phyloP scores from a whole-genome alignment of 2,797 vertebrate genomes.

The Gouania willdenowi region DNA sequence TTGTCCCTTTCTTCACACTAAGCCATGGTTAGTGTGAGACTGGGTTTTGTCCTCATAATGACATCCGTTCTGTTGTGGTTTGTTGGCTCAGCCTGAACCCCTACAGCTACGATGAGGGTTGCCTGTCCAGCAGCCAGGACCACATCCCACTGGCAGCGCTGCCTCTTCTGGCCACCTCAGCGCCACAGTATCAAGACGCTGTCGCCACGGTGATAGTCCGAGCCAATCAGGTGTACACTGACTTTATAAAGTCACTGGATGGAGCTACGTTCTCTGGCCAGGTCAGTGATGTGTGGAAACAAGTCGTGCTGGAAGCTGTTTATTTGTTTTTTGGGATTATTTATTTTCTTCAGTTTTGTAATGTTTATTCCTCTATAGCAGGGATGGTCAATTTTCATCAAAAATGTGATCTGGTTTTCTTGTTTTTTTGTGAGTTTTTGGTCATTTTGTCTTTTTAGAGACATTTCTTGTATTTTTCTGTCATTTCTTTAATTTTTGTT shows the following conservation, averaged over 20 bases:
- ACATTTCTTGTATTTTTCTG: too few relatives aligned
- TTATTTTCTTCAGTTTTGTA: too few relatives aligned
- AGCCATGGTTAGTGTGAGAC: background rate
- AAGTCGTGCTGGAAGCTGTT: background rate
- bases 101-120: conserved; percentile 91
- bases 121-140: conserved; percentile 91
- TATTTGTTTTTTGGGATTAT: too few relatives aligned
- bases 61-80: background rate
- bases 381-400: too few relatives aligned
- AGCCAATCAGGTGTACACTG: conserved; percentile 89
- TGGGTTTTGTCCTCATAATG: background rate
- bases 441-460: background rate
- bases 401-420: too few relatives aligned
- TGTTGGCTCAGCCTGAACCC: conserved; percentile 83
- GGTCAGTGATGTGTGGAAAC: conserved; percentile 65
- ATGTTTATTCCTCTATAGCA: too few relatives aligned
- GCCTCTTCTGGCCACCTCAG: conserved; percentile 90
- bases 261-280: conserved; percentile 90
- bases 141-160: conserved; percentile 93
- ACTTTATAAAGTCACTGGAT: conserved; percentile 89
- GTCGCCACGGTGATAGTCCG: conserved; percentile 85
- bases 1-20: background rate
- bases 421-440: too few relatives aligned
- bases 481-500: too few relatives aligned
- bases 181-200: conserved; percentile 92